A percentile compares a stretch with the other conserved stretches of the same genome.
These are phyloP conservation scores for Eupithecia exiguata DNA, from an alignment of 2,888 invertebrate genomes.

Conservation along the genomic window DNA sequence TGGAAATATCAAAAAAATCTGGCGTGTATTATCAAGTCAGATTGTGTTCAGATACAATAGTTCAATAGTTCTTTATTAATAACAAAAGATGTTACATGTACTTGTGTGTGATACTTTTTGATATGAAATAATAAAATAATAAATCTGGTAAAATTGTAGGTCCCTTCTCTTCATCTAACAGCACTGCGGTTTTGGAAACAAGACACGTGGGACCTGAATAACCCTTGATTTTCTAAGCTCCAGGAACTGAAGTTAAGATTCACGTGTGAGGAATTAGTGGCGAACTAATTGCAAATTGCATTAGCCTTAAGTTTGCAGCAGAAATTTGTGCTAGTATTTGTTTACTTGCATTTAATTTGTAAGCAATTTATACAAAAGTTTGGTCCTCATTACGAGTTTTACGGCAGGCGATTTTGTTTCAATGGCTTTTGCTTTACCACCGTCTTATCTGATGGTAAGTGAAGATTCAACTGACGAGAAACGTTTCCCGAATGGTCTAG, in stretches of 20 bases:
- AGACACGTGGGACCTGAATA: slow-evolving; percentile 43
- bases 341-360: not conserved
- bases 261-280: slow-evolving; percentile 19
- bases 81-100: too few species aligned
- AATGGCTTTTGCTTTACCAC: not conserved
- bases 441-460: not conserved
- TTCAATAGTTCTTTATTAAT: too few species aligned
- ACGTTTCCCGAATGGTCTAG: not conserved
- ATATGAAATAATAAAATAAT: too few species aligned
- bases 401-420: not conserved
- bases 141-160: not conserved
- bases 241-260: slow-evolving; percentile 32
- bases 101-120: too few species aligned
- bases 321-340: not conserved
- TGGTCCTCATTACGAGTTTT: not conserved
- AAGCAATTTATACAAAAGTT: not conserved
- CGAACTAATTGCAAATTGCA: slow-evolving; percentile 13
- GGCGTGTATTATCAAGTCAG: too few species aligned
- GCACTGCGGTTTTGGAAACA: slow-evolving; percentile 35
- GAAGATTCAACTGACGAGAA: not conserved
- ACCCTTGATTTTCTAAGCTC: slow-evolving; percentile 40
- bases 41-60: not conserved
- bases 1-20: not conserved
- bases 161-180: not conserved
- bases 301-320: not conserved